Evolutionary conservation across 2,113 vertebrate species (phyloP), one percentile per base, ranked within the genome.

Genomic region (Ciconia boyciana): DNA sequence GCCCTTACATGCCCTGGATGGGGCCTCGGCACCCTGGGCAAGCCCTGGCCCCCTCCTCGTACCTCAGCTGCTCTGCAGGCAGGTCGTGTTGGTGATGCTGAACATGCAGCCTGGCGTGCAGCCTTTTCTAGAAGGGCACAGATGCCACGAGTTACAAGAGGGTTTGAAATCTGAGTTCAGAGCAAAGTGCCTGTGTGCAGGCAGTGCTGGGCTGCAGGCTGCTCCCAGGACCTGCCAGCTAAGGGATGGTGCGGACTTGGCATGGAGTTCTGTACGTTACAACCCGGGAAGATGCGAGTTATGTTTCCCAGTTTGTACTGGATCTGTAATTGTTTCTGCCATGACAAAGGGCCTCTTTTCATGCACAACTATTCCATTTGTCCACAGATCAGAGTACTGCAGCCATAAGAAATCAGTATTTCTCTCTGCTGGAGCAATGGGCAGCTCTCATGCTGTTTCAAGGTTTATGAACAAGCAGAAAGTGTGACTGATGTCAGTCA

Each of bases 281-380:
- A 36, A 8, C 24, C 24, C 1, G 0, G 85, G 48, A n/a, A 54
- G 58, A 6, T 9, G 28, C 0, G 0, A 58, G n/a, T 52, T 1
- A 1, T 0, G 0, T 18, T 66, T 71, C 62, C 69, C 34, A 18
- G 8, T 36, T 72, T 60, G 36, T 57, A 22, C 32, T 60, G 49
- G 44, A 24, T 29, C 61, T 26, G 5, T 26, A 25, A 21, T 43
- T 41, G 32, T 52, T 70, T 82, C 83, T 84, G 36, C 44, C 6
- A 1, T 55, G 78, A 32, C 36, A 46, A 46, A 87, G 36, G 19
- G 25, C 32, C 32, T 54, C 17, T 24, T 80, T 49, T 29, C 3
- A 2, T n/a, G 36, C 13, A 17, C n/a, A 69, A 2, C 29, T 62
- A 3, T 57, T 57, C 61, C 18, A 5, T 51, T n/a, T 49, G 29